A percentile compares a stretch with the other conserved stretches of the same genome.
Conservation (phyloP, 35 echinoderm and acorn worm genomes). For the Patiria miniata region DNA sequence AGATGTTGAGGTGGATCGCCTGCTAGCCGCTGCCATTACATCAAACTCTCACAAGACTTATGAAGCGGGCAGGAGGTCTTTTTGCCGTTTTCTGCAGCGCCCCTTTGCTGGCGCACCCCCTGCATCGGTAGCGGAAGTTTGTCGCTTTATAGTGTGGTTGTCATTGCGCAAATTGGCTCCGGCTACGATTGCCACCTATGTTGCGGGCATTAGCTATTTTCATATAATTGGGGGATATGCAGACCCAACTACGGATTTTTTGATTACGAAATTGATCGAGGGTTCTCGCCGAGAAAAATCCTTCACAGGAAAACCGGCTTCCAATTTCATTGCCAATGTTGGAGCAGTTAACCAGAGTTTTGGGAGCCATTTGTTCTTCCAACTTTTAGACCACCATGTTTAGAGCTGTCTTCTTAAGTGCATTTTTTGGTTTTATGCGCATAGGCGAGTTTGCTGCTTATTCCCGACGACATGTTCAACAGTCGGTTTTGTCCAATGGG, state of each 20-base stretch:
- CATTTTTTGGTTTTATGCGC: constrained; percentile 32
- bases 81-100: background rate
- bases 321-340: constrained; percentile 13
- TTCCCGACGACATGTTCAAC: background rate
- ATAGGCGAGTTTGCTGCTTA: background rate
- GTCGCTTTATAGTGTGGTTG: constrained; percentile 31
- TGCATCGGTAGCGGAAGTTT: background rate
- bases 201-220: background rate
- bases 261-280: constrained; percentile 6
- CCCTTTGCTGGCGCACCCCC: background rate
- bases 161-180: background rate
- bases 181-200: constrained; percentile 8
- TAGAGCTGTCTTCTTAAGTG: constrained; percentile 4
- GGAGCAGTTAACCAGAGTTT: background rate
- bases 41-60: background rate
- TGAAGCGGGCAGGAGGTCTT: background rate
- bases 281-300: background rate
- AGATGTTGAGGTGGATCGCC: background rate
- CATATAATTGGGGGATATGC: background rate
- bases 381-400: background rate
- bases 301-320: background rate
- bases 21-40: background rate
- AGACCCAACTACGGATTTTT: constrained; percentile 31
- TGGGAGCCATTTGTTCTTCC: background rate
- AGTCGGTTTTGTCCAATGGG: background rate